These are phyloP conservation scores for Scolopax mira DNA, from an alignment of 2,113 vertebrate genomes.

Conservation along the genomic window DNA sequence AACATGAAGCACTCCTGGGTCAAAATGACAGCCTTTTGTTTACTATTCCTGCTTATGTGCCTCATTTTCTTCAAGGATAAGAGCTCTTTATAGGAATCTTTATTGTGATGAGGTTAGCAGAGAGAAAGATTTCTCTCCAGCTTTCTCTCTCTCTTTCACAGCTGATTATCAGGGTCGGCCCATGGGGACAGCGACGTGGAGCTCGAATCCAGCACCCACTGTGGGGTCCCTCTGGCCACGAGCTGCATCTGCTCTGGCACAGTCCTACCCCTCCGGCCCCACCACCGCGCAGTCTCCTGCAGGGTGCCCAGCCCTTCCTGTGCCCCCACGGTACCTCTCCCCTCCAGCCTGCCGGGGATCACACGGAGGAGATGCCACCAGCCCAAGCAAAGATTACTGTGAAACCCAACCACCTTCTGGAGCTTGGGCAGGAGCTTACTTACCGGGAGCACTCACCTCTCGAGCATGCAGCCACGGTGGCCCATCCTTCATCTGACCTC, in stretches of 20 bases:
- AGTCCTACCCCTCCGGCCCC: not conserved
- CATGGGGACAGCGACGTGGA: not conserved
- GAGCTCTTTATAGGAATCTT: constrained; percentile 63
- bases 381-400: not conserved
- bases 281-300: not conserved
- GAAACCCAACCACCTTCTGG: not conserved
- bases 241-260: not conserved
- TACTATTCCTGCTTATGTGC: constrained; percentile 62
- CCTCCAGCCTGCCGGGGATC: accelerated
- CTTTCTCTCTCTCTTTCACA: constrained; percentile 54
- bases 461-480: accelerated
- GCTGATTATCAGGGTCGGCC: constrained; percentile 30
- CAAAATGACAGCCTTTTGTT: constrained; percentile 65
- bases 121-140: constrained; percentile 52
- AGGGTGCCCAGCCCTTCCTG: not conserved
- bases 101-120: constrained; percentile 58
- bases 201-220: not conserved
- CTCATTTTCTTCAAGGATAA: constrained; percentile 69
- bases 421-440: not conserved
- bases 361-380: not conserved
- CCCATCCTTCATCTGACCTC: not conserved
- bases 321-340: accelerated
- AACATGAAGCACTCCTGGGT: constrained; percentile 58
- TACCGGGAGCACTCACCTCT: accelerated
- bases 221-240: not conserved